Percentiles rank a stretch among this genome's conserved stretches.
Evolutionary conservation across 2,797 vertebrate genomes (phyloP).

Genomic region (Chelidonichthys spinosus): DNA sequence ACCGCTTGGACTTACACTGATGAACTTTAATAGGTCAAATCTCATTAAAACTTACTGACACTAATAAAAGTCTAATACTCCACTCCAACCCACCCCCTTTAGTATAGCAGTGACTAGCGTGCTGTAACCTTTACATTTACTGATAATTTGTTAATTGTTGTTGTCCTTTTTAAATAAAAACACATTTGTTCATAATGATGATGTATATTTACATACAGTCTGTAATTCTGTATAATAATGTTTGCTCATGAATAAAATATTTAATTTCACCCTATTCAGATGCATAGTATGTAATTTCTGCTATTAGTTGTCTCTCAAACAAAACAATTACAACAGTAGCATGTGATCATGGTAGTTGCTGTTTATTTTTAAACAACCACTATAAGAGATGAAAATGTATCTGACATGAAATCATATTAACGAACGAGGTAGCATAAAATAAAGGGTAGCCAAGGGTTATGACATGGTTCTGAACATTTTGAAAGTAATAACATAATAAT

Average conservation of each 20-base stretch:
- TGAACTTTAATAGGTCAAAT: not conserved
- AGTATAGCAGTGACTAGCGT: not conserved
- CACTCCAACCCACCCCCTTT: not conserved
- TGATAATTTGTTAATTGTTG: not conserved
- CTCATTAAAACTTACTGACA: not conserved
- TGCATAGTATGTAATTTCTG: not conserved
- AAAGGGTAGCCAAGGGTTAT: not conserved
- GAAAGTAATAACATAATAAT: not conserved
- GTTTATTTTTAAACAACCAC: not conserved
- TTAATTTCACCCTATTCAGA: not conserved
- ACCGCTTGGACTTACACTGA: not conserved
- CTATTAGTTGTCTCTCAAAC: not conserved
- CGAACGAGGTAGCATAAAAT: not conserved
- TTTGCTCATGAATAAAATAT: slow-evolving; percentile 10
- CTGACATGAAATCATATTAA: not conserved
- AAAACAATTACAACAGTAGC: not conserved
- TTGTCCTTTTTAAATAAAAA: not conserved
- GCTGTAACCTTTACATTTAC: no score
- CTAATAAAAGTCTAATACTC: not conserved
- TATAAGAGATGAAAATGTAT: not conserved
- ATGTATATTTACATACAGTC: slow-evolving; percentile 8
- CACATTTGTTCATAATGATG: not conserved
- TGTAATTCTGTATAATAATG: not conserved
- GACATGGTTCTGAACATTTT: not conserved
- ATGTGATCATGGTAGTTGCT: not conserved